These are phyloP conservation scores for Drosophila dunni DNA, from an alignment of 1,140 invertebrate genomes.

Conservation along the genomic window DNA sequence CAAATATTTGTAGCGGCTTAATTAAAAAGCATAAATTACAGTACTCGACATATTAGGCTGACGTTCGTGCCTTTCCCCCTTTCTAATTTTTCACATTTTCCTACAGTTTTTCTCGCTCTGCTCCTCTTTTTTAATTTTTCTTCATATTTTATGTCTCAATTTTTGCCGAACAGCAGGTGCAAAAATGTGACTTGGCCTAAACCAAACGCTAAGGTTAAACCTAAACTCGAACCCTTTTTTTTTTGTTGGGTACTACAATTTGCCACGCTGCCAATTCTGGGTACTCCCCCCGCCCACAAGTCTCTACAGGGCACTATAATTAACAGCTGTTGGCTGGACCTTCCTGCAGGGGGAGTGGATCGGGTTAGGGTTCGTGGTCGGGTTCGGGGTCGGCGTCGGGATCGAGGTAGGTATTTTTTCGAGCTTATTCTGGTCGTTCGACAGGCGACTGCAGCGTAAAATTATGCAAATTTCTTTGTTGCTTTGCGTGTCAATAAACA, in stretches of 20 bases:
- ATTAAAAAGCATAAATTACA: conserved; percentile 78
- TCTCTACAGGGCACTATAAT: conserved; percentile 59
- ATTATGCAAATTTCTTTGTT: conserved; percentile 83
- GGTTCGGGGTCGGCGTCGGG: too few relatives aligned
- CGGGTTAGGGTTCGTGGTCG: neutral
- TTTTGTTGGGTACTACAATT: conserved; percentile 53
- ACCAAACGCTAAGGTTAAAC: conserved; percentile 18
- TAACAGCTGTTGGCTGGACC: conserved; percentile 72
- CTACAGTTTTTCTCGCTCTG: conserved; percentile 38
- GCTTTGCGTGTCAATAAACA: conserved; percentile 83
- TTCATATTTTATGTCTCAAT: conserved; percentile 73
- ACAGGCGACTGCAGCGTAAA: conserved; percentile 70
- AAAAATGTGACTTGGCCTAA: conserved; percentile 55
- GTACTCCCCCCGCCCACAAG: conserved; percentile 11
- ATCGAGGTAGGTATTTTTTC: conserved; percentile 5
- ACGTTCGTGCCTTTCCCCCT: conserved; percentile 50
- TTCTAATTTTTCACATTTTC: conserved; percentile 42
- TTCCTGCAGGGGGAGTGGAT: neutral
- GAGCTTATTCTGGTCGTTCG: conserved; percentile 5
- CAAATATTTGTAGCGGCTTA: conserved; percentile 58
- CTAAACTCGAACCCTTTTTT: conserved; percentile 32
- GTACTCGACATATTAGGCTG: conserved; percentile 67
- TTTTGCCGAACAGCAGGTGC: conserved; percentile 71
- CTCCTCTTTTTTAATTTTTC: neutral
- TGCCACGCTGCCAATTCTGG: conserved; percentile 59